These are phyloP conservation scores for Silurus lanzhouensis DNA, from an alignment of 2,797 vertebrate species.

Conservation along the genomic window DNA sequence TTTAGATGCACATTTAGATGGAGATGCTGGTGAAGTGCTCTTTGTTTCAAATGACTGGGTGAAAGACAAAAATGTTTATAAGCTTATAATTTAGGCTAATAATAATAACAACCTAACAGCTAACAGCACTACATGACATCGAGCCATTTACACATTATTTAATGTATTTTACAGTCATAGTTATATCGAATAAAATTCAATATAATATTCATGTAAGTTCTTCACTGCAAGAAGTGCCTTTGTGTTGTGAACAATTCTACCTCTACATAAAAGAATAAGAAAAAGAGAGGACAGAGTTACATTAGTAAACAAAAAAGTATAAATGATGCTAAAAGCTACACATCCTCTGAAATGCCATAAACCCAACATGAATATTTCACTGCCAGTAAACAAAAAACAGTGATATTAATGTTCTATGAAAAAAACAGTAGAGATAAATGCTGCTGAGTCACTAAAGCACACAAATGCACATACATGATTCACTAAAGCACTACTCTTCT, in stretches of 20 bases:
- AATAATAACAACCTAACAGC: background rate
- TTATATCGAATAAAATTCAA: background rate
- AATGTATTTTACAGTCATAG: background rate
- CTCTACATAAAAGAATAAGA: constrained; percentile 5
- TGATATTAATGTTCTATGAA: constrained; percentile 65
- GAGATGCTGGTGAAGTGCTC: background rate
- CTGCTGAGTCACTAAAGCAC: constrained; percentile 51
- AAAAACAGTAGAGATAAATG: constrained; percentile 68
- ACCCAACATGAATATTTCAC: constrained; percentile 75
- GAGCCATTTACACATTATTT: background rate
- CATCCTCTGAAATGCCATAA: constrained; percentile 64
- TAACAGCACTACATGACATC: background rate
- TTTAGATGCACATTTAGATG: background rate
- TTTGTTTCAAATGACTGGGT: background rate
- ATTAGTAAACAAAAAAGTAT: constrained; percentile 52
- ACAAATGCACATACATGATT: constrained; percentile 58
- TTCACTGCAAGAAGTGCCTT: background rate
- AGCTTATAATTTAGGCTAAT: background rate
- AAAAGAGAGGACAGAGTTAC: constrained; percentile 9
- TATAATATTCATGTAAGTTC: background rate
- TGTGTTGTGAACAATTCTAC: background rate
- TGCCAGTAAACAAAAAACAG: constrained; percentile 70
- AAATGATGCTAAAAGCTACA: constrained; percentile 30
- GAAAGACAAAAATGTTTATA: background rate
- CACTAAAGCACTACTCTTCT: constrained; percentile 60